Conservation (phyloP, 2,797 vertebrate genomes). For the Malacoraja senta region DNA sequence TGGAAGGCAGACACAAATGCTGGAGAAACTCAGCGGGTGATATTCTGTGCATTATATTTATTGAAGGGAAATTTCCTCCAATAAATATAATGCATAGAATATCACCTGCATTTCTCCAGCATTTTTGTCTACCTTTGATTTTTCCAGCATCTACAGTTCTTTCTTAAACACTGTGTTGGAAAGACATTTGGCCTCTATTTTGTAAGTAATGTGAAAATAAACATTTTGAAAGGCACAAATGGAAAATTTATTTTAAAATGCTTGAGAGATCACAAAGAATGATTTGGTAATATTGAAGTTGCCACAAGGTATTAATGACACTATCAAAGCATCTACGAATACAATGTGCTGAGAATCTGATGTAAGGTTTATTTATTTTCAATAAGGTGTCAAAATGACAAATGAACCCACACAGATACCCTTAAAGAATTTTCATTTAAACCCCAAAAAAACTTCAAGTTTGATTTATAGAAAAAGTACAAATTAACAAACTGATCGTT, state of each 20-base stretch:
- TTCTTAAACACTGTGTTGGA: too few species aligned
- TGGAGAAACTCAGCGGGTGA: too few species aligned
- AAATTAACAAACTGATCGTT: slow-evolving; percentile 45
- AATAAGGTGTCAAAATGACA: slow-evolving; percentile 59
- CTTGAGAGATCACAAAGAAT: neutral
- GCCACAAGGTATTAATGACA: neutral
- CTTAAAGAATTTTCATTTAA: slow-evolving; percentile 66
- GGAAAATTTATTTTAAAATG: neutral
- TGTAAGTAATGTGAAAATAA: neutral
- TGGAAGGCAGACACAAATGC: too few species aligned
- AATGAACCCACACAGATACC: slow-evolving; percentile 55
- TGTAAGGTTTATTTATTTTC: slow-evolving; percentile 55
- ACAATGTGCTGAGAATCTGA: slow-evolving; percentile 31
- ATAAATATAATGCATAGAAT: too few species aligned
- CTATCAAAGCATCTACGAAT: slow-evolving; percentile 37
- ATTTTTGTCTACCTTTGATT: too few species aligned
- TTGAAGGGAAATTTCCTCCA: too few species aligned
- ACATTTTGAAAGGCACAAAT: neutral
- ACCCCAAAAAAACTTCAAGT: slow-evolving; percentile 41
- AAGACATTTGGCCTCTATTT: neutral
- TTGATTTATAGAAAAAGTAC: slow-evolving; percentile 41
- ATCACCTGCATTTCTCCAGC: too few species aligned
- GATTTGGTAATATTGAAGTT: neutral
- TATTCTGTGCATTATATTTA: too few species aligned
- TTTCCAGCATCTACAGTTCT: too few species aligned